phyloP scores from a whole-genome alignment of 64 coral and sea anemone species.

The Platygyra sinensis region DNA sequence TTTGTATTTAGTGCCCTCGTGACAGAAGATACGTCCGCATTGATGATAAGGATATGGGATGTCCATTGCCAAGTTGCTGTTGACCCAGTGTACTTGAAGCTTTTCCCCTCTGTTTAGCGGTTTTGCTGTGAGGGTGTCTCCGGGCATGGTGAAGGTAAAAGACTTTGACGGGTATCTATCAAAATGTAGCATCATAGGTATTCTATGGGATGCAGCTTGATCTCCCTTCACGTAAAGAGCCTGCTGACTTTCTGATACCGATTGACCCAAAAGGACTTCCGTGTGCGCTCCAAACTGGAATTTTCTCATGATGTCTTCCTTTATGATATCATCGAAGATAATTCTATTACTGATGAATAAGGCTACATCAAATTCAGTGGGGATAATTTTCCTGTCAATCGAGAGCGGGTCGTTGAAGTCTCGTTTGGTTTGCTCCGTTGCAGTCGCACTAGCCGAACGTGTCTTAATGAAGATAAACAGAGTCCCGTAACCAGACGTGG shows the following conservation, averaged over 20 bases:
- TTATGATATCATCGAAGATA: conserved; percentile 44
- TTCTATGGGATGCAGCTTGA: background rate
- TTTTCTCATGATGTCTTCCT: conserved; percentile 18
- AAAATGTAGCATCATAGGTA: conserved; percentile 30
- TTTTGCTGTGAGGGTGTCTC: conserved; percentile 39
- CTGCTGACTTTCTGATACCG: conserved; percentile 26
- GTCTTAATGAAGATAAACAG: conserved; percentile 54
- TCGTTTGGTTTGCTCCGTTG: conserved; percentile 39
- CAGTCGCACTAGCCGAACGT: conserved; percentile 26
- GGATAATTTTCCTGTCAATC: conserved; percentile 51
- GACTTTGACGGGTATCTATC: background rate
- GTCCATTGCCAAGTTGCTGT: background rate
- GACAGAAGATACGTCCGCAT: background rate
- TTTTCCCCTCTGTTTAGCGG: conserved; percentile 35
- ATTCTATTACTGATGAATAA: conserved; percentile 54
- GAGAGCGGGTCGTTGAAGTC: conserved; percentile 58
- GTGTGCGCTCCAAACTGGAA: conserved; percentile 21
- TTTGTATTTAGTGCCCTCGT: background rate
- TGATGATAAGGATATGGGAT: conserved; percentile 5
- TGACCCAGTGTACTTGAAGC: conserved; percentile 53
- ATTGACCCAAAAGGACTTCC: conserved; percentile 31
- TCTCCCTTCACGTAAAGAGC: conserved; percentile 40
- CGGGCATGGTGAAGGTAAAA: conserved; percentile 40
- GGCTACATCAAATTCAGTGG: conserved; percentile 34
- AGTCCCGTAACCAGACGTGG: conserved; percentile 18